Conservation (phyloP, 2,888 invertebrate species). For the Mythimna impura region DNA sequence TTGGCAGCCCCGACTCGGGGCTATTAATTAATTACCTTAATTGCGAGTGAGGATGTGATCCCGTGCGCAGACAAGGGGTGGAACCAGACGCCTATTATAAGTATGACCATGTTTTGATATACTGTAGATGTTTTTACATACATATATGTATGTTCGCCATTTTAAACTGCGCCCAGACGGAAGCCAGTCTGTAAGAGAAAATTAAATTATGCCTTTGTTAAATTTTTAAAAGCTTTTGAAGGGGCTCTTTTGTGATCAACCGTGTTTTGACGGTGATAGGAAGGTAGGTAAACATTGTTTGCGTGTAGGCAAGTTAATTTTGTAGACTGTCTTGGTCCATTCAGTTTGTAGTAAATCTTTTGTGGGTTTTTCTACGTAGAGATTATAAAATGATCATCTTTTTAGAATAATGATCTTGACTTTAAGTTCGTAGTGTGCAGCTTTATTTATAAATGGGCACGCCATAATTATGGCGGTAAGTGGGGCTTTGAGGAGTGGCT, state of each 20-base stretch:
- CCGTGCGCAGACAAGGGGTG: constrained; percentile 61
- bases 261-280: constrained; percentile 14
- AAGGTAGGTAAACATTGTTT: constrained; percentile 13
- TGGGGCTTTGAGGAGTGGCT: no score
- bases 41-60: constrained; percentile 59
- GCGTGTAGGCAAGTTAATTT: constrained; percentile 11
- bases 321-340: not conserved
- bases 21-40: constrained; percentile 64
- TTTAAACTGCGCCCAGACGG: constrained; percentile 52
- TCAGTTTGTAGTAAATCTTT: not conserved
- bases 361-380: not conserved
- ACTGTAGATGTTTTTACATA: constrained; percentile 14
- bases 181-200: constrained; percentile 66
- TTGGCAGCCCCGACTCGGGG: constrained; percentile 35
- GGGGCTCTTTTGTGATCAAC: constrained; percentile 27
- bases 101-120: constrained; percentile 50
- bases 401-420: not conserved
- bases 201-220: constrained; percentile 60
- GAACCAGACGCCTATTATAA: constrained; percentile 56
- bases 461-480: no score
- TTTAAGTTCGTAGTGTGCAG: no score
- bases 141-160: constrained; percentile 21
- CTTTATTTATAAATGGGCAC: no score
- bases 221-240: constrained; percentile 57
- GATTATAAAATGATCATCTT: not conserved